These are phyloP conservation scores for Nesidiocoris tenuis DNA, from an alignment of 2,888 invertebrate species.

Conservation along the genomic window DNA sequence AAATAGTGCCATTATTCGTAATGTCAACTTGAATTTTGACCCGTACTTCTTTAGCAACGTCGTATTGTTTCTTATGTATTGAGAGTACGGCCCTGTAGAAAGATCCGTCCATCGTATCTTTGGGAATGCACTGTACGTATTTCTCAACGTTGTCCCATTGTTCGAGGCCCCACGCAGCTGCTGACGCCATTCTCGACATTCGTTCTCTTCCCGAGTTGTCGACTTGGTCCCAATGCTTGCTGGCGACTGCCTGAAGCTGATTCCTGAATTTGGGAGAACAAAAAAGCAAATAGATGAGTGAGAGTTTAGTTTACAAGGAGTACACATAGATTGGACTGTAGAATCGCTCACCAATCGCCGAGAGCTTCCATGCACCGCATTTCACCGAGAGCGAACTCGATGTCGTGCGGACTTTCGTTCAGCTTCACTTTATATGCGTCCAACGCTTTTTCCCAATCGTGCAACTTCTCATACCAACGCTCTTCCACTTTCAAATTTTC, in stretches of 20 bases:
- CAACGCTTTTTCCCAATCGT: slow-evolving; percentile 97
- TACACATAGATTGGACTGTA: too few relatives aligned
- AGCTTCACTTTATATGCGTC: slow-evolving; percentile 80
- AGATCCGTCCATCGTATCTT: slow-evolving; percentile 92
- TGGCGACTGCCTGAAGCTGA: slow-evolving; percentile 76
- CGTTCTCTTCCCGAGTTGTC: slow-evolving; percentile 61
- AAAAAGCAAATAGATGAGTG: too few relatives aligned
- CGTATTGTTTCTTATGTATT: slow-evolving; percentile 76
- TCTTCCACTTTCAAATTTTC: slow-evolving; percentile 68
- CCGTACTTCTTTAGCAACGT: slow-evolving; percentile 53
- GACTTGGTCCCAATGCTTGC: slow-evolving; percentile 74
- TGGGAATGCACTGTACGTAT: slow-evolving; percentile 84
- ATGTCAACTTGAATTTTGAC: too few relatives aligned
- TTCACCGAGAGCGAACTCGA: slow-evolving; percentile 83
- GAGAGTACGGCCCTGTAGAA: slow-evolving; percentile 92
- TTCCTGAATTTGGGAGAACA: slow-evolving; percentile 51
- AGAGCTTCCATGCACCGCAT: slow-evolving; percentile 90
- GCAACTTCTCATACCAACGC: slow-evolving; percentile 97
- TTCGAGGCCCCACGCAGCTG: slow-evolving; percentile 93
- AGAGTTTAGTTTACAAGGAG: too few relatives aligned
- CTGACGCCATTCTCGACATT: slow-evolving; percentile 88
- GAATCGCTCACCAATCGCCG: slow-evolving; percentile 76
- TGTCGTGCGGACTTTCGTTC: slow-evolving; percentile 64
- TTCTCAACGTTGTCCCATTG: slow-evolving; percentile 93
- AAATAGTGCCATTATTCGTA: too few relatives aligned